Percentiles rank a stretch among this genome's conserved stretches.
Evolutionary conservation across 2,888 invertebrate species (phyloP).

Genomic region (Stenodema calcarata): DNA sequence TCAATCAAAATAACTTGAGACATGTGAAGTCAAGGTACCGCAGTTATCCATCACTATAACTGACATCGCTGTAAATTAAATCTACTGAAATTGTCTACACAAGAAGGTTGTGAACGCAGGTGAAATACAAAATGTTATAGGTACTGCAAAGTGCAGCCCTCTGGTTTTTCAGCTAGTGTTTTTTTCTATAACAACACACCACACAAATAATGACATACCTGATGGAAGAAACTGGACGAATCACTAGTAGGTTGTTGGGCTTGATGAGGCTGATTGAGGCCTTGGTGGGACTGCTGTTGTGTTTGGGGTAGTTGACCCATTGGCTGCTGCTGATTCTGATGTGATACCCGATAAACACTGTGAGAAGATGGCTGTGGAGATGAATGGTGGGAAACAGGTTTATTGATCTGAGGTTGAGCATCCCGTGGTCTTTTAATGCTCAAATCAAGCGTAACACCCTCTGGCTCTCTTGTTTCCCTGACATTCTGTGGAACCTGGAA

Average conservation of each 20-base stretch:
- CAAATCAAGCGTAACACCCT: conserved; percentile 73
- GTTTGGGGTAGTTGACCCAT: neutral
- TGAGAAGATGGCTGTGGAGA: conserved; percentile 40
- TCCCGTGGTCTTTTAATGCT: conserved; percentile 76
- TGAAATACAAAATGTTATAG: no score
- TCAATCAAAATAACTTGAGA: no score
- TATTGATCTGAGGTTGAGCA: neutral
- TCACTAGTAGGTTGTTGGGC: conserved; percentile 22
- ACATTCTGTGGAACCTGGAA: conserved; percentile 52
- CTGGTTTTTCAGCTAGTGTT: no score
- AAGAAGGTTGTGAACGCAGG: no score
- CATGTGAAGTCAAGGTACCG: no score
- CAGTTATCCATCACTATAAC: no score
- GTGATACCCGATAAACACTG: conserved; percentile 47
- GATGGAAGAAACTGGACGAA: conserved; percentile 50
- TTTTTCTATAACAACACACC: no score
- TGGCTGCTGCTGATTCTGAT: conserved; percentile 5
- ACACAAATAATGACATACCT: conserved; percentile 26
- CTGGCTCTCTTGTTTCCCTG: conserved; percentile 56
- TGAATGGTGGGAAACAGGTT: conserved; percentile 33
- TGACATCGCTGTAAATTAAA: no score
- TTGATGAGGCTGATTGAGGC: neutral
- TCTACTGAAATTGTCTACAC: no score
- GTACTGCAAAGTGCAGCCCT: no score
- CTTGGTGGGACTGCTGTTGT: neutral